A percentile compares a stretch with the other conserved stretches of the same genome.
These are phyloP conservation scores for Neomonachus schauinslandi DNA, from an alignment of 2,113 vertebrate genomes.

Conservation along the genomic window DNA sequence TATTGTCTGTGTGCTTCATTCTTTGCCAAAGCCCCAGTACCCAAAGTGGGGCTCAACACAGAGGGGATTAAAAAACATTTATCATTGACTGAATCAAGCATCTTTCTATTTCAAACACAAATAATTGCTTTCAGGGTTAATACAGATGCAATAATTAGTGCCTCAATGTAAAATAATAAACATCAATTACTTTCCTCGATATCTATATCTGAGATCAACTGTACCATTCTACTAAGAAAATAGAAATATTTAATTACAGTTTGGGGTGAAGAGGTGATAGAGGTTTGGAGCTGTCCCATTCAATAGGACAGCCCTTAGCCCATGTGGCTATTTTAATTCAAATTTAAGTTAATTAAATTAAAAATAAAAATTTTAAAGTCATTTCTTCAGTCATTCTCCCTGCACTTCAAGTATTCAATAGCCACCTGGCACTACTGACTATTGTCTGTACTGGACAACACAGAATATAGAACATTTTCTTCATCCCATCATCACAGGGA, in stretches of 20 bases:
- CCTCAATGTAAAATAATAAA: neutral
- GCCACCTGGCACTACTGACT: neutral
- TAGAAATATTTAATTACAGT: neutral
- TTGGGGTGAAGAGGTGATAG: neutral
- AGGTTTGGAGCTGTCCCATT: neutral
- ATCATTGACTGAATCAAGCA: neutral
- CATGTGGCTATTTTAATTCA: neutral
- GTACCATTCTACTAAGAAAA: neutral
- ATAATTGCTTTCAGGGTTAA: neutral
- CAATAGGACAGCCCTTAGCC: neutral
- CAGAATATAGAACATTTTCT: neutral
- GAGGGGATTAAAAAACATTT: neutral
- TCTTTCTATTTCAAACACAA: neutral
- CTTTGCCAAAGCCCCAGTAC: neutral
- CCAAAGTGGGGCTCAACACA: neutral
- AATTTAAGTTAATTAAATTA: neutral
- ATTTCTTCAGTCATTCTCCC: neutral
- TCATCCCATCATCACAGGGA: neutral
- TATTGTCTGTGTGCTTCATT: neutral
- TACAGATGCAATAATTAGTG: neutral
- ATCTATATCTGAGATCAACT: neutral
- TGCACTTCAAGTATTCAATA: neutral
- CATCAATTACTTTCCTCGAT: neutral
- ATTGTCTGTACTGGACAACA: neutral
- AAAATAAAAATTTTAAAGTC: neutral